Evolutionary conservation across 2,797 vertebrate genomes (phyloP).

Genomic region (Echeneis naucrates): DNA sequence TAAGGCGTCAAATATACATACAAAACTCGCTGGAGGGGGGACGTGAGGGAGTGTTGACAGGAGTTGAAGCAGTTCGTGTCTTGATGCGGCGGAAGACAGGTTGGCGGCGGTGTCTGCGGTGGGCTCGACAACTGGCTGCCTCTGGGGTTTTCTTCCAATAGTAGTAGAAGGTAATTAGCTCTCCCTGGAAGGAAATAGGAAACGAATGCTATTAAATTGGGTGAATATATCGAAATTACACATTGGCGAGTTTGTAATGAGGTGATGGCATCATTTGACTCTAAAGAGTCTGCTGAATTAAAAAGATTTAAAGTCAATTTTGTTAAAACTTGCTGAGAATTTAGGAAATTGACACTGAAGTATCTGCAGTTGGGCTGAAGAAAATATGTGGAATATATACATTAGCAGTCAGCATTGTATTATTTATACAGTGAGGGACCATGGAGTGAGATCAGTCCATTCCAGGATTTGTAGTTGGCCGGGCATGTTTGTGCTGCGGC

Average conservation of each 20-base stretch:
- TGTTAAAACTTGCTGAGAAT: neutral
- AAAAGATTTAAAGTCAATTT: constrained; percentile 2
- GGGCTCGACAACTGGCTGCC: constrained; percentile 96
- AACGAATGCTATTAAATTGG: neutral
- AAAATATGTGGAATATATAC: constrained; percentile 29
- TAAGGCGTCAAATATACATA: constrained; percentile 81
- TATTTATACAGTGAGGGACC: constrained; percentile 43
- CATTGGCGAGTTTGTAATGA: neutral
- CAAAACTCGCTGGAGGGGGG: constrained; percentile 98
- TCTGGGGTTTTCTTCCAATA: constrained; percentile 99
- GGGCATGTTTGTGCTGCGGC: constrained; percentile 78
- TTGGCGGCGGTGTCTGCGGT: constrained; percentile 96
- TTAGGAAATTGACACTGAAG: neutral
- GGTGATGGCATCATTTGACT: neutral
- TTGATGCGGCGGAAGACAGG: constrained; percentile 99
- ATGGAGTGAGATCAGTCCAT: constrained; percentile 72
- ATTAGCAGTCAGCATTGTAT: constrained; percentile 30
- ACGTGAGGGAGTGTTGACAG: constrained; percentile 96
- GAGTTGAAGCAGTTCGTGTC: constrained; percentile 97
- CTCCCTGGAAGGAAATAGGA: constrained; percentile 86
- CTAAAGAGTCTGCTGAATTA: neutral
- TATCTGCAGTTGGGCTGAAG: constrained; percentile 27
- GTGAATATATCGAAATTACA: neutral
- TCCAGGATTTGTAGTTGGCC: constrained; percentile 82
- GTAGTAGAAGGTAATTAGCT: constrained; percentile 99